Evolutionary conservation across 1,140 invertebrate species (phyloP), one percentile per base, ranked within the genome.

Genomic region (Calephelis nemesis): DNA sequence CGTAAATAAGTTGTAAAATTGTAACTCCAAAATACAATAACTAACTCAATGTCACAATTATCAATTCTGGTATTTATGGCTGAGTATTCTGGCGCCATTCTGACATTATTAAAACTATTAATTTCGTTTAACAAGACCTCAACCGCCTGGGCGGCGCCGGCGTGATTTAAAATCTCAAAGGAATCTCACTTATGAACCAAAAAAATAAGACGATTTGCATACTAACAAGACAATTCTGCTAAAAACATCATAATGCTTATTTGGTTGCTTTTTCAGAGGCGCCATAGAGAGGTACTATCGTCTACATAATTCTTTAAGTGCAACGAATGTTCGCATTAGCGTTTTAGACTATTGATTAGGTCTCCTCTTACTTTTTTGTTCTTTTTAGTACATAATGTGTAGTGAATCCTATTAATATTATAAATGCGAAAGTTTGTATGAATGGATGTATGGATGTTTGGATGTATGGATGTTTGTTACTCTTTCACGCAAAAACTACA

Each of bases 81-180:
- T 6, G 30, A 58, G 54, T 39, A 39, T 12, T 11, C 30, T 58
- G 54, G 54, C 54, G 54, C 54, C 54, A 58, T 4, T 58, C 10
- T 58, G 54, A 58, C 54, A 58, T 58, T 58, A 30, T 58, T 12
- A 30, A 58, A 58, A 58, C 54, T 58, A 58, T 58, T 58, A 58
- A 58, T 58, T 58, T 58, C 40, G 11, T 39, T 58, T 12, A 58
- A 58, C 54, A 58, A 58, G 54, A 58, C 54, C 54, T 1, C 54
- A 67, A 67, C 39, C 72, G 69, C 47, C 76, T 62, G 62, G 54
- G 39, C 49, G 74, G 76, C 74, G 73, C 76, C 76, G 15, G 4
- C 40, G 66, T 74, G 72, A 78, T 78, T 74, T 76, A 71, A 70
- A 58, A 72, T 65, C 30, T 39, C 30, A 60, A 60, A 60, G 11